Percentiles rank a stretch among this genome's conserved stretches.
These are phyloP conservation scores for Perca fluviatilis DNA, from an alignment of 2,113 vertebrate genomes.

Conservation along the genomic window DNA sequence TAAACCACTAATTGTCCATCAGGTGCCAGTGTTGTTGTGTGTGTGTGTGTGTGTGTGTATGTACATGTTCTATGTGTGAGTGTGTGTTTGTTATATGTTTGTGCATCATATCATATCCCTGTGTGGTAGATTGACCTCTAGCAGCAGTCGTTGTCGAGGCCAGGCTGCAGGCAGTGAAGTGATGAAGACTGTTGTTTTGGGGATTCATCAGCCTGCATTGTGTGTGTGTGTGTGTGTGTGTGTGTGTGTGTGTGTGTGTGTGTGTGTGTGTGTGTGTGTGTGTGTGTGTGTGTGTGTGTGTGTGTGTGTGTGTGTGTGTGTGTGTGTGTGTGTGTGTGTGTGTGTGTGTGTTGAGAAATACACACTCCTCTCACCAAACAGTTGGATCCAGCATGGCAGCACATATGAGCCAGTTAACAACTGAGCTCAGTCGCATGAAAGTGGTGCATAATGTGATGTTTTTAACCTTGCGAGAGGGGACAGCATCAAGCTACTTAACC, in stretches of 20 bases:
- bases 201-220: constrained; percentile 31
- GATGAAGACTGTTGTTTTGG: constrained; percentile 48
- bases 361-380: constrained; percentile 5
- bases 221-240: background rate
- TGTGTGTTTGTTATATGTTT: constrained; percentile 19
- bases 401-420: constrained; percentile 42
- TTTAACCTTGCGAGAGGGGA: constrained; percentile 71
- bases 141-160: constrained; percentile 45
- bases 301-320: constrained; percentile 8
- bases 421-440: constrained; percentile 48
- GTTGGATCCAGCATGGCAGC: constrained; percentile 31
- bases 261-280: no score
- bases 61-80: constrained; percentile 9
- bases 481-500: constrained; percentile 66
- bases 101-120: constrained; percentile 42
- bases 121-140: constrained; percentile 62
- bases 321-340: background rate
- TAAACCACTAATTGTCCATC: constrained; percentile 71
- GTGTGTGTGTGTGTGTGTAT: constrained; percentile 18
- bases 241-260: no score
- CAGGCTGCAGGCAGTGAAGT: constrained; percentile 55
- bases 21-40: constrained; percentile 50
- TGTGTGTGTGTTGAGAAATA: constrained; percentile 3
- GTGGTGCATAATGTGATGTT: constrained; percentile 65
- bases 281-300: background rate